Conservation (phyloP, 1,140 invertebrate genomes). For the Halictus rubicundus region DNA sequence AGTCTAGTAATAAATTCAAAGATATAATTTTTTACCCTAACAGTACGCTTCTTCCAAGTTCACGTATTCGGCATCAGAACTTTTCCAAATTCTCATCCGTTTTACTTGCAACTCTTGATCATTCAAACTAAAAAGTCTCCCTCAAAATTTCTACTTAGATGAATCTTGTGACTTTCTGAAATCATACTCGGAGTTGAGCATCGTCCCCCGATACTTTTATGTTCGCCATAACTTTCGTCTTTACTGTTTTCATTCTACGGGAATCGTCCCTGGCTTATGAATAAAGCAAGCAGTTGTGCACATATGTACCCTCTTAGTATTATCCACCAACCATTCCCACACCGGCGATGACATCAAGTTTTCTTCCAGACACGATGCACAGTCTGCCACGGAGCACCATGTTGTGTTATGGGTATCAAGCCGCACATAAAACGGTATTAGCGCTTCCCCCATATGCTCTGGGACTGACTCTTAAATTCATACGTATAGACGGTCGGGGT, state of each 20-base stretch:
- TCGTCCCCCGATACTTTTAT: background rate
- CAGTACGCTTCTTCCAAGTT: too few relatives aligned
- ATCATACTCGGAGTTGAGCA: background rate
- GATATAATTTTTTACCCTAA: too few relatives aligned
- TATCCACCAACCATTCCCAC: conserved; percentile 2
- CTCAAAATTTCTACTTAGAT: too few relatives aligned
- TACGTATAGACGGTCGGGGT: conserved; percentile 37
- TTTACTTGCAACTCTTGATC: too few relatives aligned
- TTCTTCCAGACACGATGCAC: conserved; percentile 22
- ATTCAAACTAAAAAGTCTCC: background rate
- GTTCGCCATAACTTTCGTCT: conserved; percentile 10
- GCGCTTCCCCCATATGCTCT: conserved; percentile 73
- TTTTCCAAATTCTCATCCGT: too few relatives aligned
- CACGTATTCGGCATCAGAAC: too few relatives aligned
- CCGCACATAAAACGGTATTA: conserved; percentile 77
- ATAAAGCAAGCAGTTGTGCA: conserved; percentile 65
- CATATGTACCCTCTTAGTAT: conserved; percentile 21
- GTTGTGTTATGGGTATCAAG: conserved; percentile 75
- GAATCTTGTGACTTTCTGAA: background rate
- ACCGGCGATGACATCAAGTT: conserved; percentile 15
- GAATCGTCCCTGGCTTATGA: conserved; percentile 60
- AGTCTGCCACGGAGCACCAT: conserved; percentile 59
- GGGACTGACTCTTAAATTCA: conserved; percentile 62
- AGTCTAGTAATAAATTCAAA: too few relatives aligned
- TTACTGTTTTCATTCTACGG: background rate